These are phyloP conservation scores for Empidonax alnorum DNA, from an alignment of 2,113 vertebrate species.

Conservation along the genomic window DNA sequence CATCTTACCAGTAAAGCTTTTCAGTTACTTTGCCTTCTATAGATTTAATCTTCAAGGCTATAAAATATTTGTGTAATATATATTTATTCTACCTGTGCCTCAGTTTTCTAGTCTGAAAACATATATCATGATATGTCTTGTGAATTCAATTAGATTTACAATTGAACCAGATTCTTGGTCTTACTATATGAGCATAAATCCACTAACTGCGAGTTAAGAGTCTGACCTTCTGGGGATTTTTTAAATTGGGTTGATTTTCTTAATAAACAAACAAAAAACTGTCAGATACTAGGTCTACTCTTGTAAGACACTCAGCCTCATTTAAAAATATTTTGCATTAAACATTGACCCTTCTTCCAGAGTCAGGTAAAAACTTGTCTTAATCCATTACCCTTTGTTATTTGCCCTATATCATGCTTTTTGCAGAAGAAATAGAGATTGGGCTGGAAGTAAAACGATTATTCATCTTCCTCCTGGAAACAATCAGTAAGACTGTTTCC, in stretches of 20 bases:
- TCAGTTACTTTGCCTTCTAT: not conserved
- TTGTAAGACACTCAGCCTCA: not conserved
- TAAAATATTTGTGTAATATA: not conserved
- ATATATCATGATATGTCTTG: not conserved
- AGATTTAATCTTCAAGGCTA: not conserved
- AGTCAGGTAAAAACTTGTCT: not conserved
- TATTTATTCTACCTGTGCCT: not conserved
- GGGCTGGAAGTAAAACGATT: not conserved
- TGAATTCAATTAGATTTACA: not conserved
- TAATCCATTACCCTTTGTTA: not conserved
- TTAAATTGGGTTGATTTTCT: not conserved
- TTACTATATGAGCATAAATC: not conserved
- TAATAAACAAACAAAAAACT: not conserved
- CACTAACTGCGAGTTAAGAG: not conserved
- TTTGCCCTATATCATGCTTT: not conserved
- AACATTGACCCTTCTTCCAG: not conserved
- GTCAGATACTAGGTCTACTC: not conserved
- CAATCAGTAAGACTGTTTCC: not conserved
- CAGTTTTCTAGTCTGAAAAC: not conserved
- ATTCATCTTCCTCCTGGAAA: not conserved
- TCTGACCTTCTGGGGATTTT: not conserved
- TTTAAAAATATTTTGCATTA: not conserved
- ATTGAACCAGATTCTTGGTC: not conserved
- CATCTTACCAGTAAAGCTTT: not conserved
- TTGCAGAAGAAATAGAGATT: not conserved